These are phyloP conservation scores for Sarcophaga variegata DNA, from an alignment of 2,888 invertebrate species.

Conservation along the genomic window DNA sequence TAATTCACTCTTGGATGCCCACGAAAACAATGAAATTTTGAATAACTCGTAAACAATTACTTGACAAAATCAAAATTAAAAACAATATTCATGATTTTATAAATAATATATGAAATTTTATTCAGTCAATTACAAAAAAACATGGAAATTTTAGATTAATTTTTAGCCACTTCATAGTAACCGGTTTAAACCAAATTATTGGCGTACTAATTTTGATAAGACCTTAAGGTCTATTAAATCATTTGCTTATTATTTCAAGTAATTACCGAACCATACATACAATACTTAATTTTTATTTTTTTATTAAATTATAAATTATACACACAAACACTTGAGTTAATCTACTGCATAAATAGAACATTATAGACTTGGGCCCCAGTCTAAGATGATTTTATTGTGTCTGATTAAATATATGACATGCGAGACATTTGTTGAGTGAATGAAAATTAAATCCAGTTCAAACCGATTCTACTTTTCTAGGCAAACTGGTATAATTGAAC, in stretches of 20 bases:
- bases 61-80: background rate
- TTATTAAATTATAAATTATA: too few species aligned
- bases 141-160: constrained; percentile 17
- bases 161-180: constrained; percentile 45
- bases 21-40: too few species aligned
- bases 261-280: constrained; percentile 31
- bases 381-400: constrained; percentile 25
- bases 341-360: too few species aligned
- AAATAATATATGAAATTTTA: constrained; percentile 5
- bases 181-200: constrained; percentile 61
- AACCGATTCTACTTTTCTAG: constrained; percentile 19
- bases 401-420: constrained; percentile 15
- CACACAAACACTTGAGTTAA: too few species aligned
- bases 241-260: constrained; percentile 58
- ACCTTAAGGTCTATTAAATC: constrained; percentile 63
- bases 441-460: constrained; percentile 16
- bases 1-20: too few species aligned
- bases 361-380: too few species aligned
- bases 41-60: background rate
- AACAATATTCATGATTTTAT: background rate
- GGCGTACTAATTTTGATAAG: constrained; percentile 69
- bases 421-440: constrained; percentile 51
- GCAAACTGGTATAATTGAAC: constrained; percentile 66
- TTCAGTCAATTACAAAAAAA: background rate
- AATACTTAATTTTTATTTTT: background rate